These are phyloP conservation scores for Andrena cerasifolii DNA, from an alignment of 1,140 invertebrate species.

Conservation along the genomic window DNA sequence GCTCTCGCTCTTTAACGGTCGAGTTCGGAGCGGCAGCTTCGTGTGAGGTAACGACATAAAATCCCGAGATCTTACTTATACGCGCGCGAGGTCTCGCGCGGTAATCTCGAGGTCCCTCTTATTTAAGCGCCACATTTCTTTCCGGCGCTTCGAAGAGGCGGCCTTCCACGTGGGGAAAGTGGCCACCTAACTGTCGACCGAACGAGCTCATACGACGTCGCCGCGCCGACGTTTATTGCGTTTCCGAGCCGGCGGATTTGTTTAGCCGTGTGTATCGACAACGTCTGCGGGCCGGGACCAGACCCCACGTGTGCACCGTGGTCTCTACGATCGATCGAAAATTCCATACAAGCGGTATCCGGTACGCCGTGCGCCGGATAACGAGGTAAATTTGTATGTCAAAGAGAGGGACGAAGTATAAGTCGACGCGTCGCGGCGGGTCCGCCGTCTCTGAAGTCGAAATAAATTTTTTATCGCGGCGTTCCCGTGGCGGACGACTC, in stretches of 20 bases:
- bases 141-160: slow-evolving; percentile 38
- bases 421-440: slow-evolving; percentile 48
- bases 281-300: not conserved
- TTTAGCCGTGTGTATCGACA: slow-evolving; percentile 59
- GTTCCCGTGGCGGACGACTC: not conserved
- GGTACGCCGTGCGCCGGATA: slow-evolving; percentile 37
- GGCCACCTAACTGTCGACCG: slow-evolving; percentile 63
- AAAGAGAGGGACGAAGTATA: not conserved
- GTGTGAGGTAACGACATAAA: slow-evolving; percentile 76
- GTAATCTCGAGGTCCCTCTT: slow-evolving; percentile 68
- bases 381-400: slow-evolving; percentile 65
- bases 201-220: slow-evolving; percentile 59
- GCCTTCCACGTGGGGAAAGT: slow-evolving; percentile 60
- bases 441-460: slow-evolving; percentile 51
- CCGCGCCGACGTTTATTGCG: slow-evolving; percentile 66
- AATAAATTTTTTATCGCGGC: slow-evolving; percentile 57
- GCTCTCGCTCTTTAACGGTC: slow-evolving; percentile 53
- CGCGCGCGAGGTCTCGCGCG: slow-evolving; percentile 53
- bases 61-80: slow-evolving; percentile 74
- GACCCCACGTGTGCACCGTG: slow-evolving; percentile 52
- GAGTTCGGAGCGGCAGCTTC: slow-evolving; percentile 60
- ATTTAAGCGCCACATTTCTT: slow-evolving; percentile 71
- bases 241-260: slow-evolving; percentile 61
- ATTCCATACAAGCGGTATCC: slow-evolving; percentile 36
- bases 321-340: slow-evolving; percentile 51